phyloP scores from a whole-genome alignment of 1,140 invertebrate species.

The Phortica variegata region DNA sequence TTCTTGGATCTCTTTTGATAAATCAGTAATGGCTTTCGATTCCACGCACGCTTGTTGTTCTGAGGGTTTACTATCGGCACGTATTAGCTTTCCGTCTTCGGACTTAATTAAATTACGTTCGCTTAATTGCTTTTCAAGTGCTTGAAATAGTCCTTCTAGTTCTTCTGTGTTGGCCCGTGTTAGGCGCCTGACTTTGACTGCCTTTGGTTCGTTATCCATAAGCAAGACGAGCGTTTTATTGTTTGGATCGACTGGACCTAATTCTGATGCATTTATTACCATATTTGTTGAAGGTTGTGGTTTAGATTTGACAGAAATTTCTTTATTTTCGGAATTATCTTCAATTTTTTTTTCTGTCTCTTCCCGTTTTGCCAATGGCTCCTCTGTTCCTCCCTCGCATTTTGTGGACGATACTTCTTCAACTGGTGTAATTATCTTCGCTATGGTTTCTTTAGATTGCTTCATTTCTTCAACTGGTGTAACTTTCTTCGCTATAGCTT shows the following conservation, averaged over 20 bases:
- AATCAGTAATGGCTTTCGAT: slow-evolving; percentile 41
- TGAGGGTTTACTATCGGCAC: slow-evolving; percentile 14
- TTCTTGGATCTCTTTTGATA: slow-evolving; percentile 41
- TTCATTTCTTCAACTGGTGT: not conserved
- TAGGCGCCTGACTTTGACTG: slow-evolving; percentile 39
- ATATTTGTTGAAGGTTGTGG: not conserved
- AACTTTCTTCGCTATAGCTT: not conserved
- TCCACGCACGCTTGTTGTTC: slow-evolving; percentile 20
- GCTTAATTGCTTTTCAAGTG: slow-evolving; percentile 43
- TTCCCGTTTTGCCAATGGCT: not conserved
- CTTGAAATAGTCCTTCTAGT: slow-evolving; percentile 44
- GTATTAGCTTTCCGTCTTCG: slow-evolving; percentile 36
- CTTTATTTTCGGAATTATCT: slow-evolving; percentile 4
- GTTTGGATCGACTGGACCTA: slow-evolving; percentile 30
- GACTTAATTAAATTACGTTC: slow-evolving; percentile 45
- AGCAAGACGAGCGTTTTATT: slow-evolving; percentile 46
- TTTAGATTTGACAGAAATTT: not conserved
- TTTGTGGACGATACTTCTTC: not conserved
- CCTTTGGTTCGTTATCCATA: slow-evolving; percentile 46
- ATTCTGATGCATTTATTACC: slow-evolving; percentile 16
- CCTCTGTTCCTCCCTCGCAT: not conserved
- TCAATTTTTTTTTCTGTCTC: slow-evolving; percentile 1
- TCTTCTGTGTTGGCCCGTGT: slow-evolving; percentile 51
- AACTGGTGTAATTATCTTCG: not conserved
- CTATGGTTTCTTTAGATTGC: not conserved